These are phyloP conservation scores for Osedax fenrisi DNA, from an alignment of 2,888 invertebrate genomes.

Conservation along the genomic window DNA sequence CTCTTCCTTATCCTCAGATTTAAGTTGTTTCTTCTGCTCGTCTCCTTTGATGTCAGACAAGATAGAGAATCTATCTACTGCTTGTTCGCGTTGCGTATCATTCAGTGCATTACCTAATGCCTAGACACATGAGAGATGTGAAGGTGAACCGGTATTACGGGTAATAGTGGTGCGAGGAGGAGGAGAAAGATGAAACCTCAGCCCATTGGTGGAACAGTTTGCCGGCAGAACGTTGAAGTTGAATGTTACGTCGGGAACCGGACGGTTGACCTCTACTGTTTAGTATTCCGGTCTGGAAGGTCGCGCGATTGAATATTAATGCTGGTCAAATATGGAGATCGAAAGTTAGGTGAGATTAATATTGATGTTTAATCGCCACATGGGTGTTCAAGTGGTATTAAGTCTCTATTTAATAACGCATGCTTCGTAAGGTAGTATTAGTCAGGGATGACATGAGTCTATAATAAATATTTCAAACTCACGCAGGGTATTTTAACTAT, in stretches of 20 bases:
- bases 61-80: constrained; percentile 45
- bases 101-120: constrained; percentile 77
- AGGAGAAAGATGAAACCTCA: too few relatives aligned
- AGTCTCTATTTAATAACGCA: too few relatives aligned
- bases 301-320: too few relatives aligned
- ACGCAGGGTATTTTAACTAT: too few relatives aligned
- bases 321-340: too few relatives aligned
- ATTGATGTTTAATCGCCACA: too few relatives aligned
- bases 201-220: constrained; percentile 96
- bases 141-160: background rate
- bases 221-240: constrained; percentile 77
- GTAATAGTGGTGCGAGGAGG: background rate
- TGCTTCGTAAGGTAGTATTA: too few relatives aligned
- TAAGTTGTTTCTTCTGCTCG: constrained; percentile 48
- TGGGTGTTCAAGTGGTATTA: too few relatives aligned
- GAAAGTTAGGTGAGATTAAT: too few relatives aligned
- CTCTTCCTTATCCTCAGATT: constrained; percentile 60
- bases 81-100: constrained; percentile 72
- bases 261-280: constrained; percentile 53
- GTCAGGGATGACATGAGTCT: too few relatives aligned
- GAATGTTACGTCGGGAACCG: constrained; percentile 54
- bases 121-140: constrained; percentile 43
- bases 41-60: constrained; percentile 49
- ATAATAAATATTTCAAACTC: too few relatives aligned
- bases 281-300: constrained; percentile 40